Evolutionary conservation across 2,888 invertebrate species (phyloP), one percentile per base, ranked within the genome.

Genomic region (Eugnorisma glareosa): DNA sequence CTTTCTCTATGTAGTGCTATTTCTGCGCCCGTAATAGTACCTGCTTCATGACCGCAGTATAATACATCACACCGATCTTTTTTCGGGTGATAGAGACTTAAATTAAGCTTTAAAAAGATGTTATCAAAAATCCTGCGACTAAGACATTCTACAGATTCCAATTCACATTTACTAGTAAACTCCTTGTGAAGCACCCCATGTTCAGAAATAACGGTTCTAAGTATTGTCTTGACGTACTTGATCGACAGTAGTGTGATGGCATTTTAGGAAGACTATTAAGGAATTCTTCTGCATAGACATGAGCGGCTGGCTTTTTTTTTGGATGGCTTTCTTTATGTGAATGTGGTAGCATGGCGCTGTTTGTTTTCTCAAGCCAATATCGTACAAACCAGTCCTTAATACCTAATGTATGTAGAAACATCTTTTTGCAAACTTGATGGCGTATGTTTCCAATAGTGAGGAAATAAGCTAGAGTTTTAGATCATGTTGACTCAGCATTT

Each of bases 261-360:
- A 48, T 48, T 48, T 48, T 48, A 48, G 48, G 48, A 48, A 48
- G 48, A 48, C 48, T 66, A 66, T 40, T 45, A 43, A 66, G 66
- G 24, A 43, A 66, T 40, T 66, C 43, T 43, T 43, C 24, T 66
- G 45, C 28, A 66, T 66, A 66, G 66, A 43, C 40, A 66, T 66
- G 66, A 66, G 66, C 66, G 15, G 61, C 61, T 43, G 43, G 40
- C 43, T 54, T 54, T 66, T 66, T 66, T 66, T 66, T 66, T 64
- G 66, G 43, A 66, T 66, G 66, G 24, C 37, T 66, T 66, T 66
- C 54, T 66, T 66, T 66, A n/a, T 43, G 67, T 48, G 67, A 48
- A 67, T 67, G 67, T 67, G 51, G 67, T 67, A 63, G 71, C 71
- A 71, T 71, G 45, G 71, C 71, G 61, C 71, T 61, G 43, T 71